Base-by-base conservation (phyloP, 1,140 invertebrate genomes). In the Tetramorium parvispinum region DNA sequence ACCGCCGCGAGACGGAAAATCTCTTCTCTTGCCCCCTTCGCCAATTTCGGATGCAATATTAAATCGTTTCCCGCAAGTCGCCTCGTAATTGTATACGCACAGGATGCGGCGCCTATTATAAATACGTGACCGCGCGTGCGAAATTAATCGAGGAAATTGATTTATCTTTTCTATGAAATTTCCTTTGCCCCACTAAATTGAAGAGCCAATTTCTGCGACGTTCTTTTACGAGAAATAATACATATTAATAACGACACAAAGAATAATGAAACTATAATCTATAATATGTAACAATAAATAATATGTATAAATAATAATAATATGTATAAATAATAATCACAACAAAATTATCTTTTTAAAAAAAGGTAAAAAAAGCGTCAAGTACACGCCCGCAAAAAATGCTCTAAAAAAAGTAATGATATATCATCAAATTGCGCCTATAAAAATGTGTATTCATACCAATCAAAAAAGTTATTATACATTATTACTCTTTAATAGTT, bases 41-140 rank as follows among this genome's bases (percentile, higher is more conserved):
- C 43, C 77, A 85, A 73, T 65, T 65, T 75, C 57, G 63, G 49
- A 51, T 59, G 78, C 37, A 57, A 87, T 87, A 87, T 87, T 83
- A 73, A 87, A 87, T 53, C 46, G 55, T 53, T 65, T 18, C 7
- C 66, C 81, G 18, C 57, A 55, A 78, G 57, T 70, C 40, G 11
- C 24, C 68, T 51, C 55, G 68, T 57, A 73, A 73, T 73, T 83
- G 51, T 59, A 57, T 65, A 83, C 65, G 85, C 65, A 46, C 8
- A 2, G 51, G 61, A 59, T 65, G 46, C 43, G n/a, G n/a, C 24
- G 55, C 37, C 11, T 51, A 73, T 77, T 63, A 57, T 65, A 85
- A 87, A 87, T 86, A 63, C 55, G 53, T 68, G 21, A 43, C 43
- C 18, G 37, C 55, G 46, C 46, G 43, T 46, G 24, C 32, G 37